These are phyloP conservation scores for Theretra japonica DNA, from an alignment of 2,888 invertebrate species.

Conservation along the genomic window DNA sequence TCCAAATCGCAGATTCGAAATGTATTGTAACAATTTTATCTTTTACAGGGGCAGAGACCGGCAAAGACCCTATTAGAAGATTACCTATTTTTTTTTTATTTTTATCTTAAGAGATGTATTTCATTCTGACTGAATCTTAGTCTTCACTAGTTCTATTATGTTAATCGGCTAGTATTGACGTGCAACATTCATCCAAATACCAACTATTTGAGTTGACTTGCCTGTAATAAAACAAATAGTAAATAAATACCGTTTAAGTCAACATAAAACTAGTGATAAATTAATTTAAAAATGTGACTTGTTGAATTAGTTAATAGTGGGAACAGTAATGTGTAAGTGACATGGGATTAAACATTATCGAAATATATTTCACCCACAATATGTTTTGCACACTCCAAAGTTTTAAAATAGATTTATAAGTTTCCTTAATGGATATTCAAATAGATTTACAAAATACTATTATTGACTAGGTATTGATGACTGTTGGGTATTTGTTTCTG, in stretches of 20 bases:
- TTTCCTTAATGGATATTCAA: neutral
- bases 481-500: neutral
- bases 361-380: neutral
- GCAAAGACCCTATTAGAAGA: constrained; percentile 55
- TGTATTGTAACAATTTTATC: constrained; percentile 37
- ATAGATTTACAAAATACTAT: neutral
- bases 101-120: constrained; percentile 31
- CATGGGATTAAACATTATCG: neutral
- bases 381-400: constrained; percentile 2
- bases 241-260: neutral
- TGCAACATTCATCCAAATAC: constrained; percentile 19
- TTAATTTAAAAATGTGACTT: constrained; percentile 6
- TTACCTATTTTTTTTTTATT: constrained; percentile 44
- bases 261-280: neutral
- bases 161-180: constrained; percentile 12
- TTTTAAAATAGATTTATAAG: neutral
- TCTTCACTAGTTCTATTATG: constrained; percentile 24
- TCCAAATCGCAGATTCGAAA: neutral
- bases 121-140: constrained; percentile 27
- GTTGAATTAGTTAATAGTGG: constrained; percentile 12
- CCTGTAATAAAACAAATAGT: neutral
- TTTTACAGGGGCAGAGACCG: constrained; percentile 81
- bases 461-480: neutral
- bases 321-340: neutral
- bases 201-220: neutral